Conservation (phyloP, 2,888 invertebrate genomes). For the Lycocerus yunnanus region DNA sequence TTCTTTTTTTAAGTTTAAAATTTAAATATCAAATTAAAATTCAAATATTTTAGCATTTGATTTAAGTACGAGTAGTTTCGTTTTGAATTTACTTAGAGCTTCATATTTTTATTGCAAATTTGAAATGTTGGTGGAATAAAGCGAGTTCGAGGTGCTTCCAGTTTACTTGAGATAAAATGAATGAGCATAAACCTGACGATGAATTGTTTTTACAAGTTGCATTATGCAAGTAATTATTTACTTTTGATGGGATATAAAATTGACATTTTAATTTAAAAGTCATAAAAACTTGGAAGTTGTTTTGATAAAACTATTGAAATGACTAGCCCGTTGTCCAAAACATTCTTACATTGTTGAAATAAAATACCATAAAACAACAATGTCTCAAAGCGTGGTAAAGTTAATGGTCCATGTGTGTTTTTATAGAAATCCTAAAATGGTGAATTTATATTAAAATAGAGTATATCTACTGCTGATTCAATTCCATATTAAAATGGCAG, state of each 20-base stretch:
- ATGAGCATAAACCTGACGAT: background rate
- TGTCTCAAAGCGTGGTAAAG: conserved; percentile 1
- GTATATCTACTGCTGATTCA: background rate
- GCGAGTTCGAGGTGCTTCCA: background rate
- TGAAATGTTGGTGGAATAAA: background rate
- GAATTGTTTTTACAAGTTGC: background rate
- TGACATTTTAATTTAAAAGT: background rate
- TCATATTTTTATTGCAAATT: background rate
- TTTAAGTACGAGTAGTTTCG: no score
- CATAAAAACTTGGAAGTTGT: background rate
- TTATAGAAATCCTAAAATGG: background rate
- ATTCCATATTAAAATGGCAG: background rate
- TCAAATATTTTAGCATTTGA: background rate
- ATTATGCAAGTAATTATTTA: background rate
- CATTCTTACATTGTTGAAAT: background rate
- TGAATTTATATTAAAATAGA: background rate
- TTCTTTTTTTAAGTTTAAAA: no score
- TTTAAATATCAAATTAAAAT: background rate
- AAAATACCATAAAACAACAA: conserved; percentile 1
- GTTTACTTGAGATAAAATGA: background rate
- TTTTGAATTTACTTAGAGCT: no score
- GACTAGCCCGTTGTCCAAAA: background rate
- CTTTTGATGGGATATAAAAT: background rate
- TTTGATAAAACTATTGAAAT: conserved; percentile 1
- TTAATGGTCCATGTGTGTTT: conserved; percentile 2